phyloP scores from a whole-genome alignment of 2,113 vertebrate species.

The Gulo gulo region DNA sequence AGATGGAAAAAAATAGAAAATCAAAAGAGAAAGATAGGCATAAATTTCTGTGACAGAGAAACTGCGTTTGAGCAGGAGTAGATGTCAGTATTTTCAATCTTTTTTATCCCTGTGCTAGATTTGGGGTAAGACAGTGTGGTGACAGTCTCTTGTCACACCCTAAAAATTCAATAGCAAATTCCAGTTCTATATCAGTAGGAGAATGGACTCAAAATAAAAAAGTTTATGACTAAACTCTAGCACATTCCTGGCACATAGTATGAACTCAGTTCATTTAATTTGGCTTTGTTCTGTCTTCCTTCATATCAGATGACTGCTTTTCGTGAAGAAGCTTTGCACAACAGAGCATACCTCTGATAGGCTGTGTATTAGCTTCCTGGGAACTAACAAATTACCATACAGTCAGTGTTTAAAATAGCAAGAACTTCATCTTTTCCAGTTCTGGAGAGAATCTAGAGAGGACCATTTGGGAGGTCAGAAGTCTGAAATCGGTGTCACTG shows the following conservation, averaged over 20 bases:
- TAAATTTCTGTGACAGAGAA: constrained; percentile 7
- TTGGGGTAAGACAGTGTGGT: neutral
- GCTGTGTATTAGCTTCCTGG: neutral
- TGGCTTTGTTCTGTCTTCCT: neutral
- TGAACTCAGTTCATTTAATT: neutral
- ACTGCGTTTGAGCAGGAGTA: neutral
- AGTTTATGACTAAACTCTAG: neutral
- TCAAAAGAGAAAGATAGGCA: neutral
- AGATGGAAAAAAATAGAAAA: neutral
- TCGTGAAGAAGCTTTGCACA: neutral
- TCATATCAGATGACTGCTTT: neutral
- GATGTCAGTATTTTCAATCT: neutral
- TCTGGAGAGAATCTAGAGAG: neutral
- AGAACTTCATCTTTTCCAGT: neutral
- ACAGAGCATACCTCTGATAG: neutral
- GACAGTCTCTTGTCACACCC: neutral
- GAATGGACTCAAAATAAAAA: neutral
- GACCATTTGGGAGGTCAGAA: neutral
- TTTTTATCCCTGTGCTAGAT: neutral
- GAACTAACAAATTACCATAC: neutral
- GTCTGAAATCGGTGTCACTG: neutral
- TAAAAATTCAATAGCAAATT: neutral
- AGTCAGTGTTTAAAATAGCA: neutral
- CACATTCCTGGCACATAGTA: neutral
- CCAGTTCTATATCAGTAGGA: neutral